Conservation (phyloP, 2,797 vertebrate genomes). For the Dipus sagitta region DNA sequence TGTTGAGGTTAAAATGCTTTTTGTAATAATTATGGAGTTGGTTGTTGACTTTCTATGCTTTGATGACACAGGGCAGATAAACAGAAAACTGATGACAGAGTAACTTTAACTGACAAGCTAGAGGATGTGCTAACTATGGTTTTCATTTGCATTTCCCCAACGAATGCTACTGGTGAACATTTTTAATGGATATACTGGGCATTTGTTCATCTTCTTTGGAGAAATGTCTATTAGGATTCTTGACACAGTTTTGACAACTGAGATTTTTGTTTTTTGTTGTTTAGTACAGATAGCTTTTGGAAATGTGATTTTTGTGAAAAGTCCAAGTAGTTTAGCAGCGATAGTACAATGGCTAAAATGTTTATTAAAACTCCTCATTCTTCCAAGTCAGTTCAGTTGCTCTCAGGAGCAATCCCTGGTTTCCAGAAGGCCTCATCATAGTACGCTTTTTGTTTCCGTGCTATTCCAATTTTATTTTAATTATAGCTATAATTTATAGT, state of each 20-base stretch:
- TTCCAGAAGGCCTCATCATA: no score
- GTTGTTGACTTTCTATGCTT: conserved; percentile 20
- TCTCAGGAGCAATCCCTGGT: no score
- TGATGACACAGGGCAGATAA: not conserved
- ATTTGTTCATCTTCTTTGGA: conserved; percentile 16
- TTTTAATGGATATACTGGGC: not conserved
- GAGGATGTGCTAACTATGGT: not conserved
- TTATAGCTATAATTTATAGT: no score
- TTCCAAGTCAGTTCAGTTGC: no score
- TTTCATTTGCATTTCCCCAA: conserved; percentile 21
- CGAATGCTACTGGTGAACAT: not conserved
- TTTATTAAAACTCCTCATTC: not conserved
- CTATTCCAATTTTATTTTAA: no score
- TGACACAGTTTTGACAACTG: conserved; percentile 7
- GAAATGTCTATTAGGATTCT: not conserved
- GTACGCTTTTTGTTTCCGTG: no score
- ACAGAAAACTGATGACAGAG: not conserved
- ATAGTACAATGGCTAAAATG: not conserved
- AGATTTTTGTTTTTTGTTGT: not conserved
- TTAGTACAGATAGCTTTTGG: conserved; percentile 30
- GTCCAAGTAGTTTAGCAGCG: conserved; percentile 52
- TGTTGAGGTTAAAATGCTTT: conserved; percentile 33
- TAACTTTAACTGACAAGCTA: not conserved
- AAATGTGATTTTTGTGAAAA: conserved; percentile 50
- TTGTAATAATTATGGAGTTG: conserved; percentile 33